Evolutionary conservation across 2,113 vertebrate species (phyloP).

Genomic region (Varanus salvator): DNA sequence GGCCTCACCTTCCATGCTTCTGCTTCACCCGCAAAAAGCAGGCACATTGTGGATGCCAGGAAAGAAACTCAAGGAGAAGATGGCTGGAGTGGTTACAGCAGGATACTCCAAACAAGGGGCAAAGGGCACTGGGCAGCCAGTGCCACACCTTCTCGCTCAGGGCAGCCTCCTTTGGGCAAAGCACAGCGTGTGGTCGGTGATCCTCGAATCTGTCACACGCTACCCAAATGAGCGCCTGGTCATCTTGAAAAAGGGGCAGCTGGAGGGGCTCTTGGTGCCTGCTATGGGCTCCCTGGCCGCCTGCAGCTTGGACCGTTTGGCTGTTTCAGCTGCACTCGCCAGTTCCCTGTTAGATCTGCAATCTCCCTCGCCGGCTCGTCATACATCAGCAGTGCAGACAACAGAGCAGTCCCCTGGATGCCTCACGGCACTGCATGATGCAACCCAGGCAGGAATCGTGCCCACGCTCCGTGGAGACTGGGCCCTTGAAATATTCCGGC

Average conservation of each 20-base stretch:
- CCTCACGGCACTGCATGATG: constrained; percentile 16
- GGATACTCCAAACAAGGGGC: background rate
- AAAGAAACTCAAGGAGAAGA: background rate
- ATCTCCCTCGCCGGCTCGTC: constrained; percentile 58
- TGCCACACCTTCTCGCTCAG: background rate
- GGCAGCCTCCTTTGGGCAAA: constrained; percentile 1
- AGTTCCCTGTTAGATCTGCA: background rate
- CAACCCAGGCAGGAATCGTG: constrained; percentile 25
- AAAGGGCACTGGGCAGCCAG: too few relatives aligned
- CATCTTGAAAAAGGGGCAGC: background rate
- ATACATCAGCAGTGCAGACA: constrained; percentile 48
- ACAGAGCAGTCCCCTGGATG: background rate
- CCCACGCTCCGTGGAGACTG: background rate
- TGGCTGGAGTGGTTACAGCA: too few relatives aligned
- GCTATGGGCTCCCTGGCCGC: background rate
- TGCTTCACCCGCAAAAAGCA: background rate
- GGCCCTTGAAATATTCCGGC: background rate
- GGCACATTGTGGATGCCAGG: background rate
- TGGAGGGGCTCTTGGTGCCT: constrained; percentile 4
- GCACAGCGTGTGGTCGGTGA: background rate
- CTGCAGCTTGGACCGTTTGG: background rate
- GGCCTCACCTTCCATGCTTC: background rate
- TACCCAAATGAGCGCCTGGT: background rate
- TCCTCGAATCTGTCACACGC: background rate
- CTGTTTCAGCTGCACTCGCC: background rate